Base-by-base conservation (phyloP, 2,113 vertebrate species). In the Zosterops borbonicus region DNA sequence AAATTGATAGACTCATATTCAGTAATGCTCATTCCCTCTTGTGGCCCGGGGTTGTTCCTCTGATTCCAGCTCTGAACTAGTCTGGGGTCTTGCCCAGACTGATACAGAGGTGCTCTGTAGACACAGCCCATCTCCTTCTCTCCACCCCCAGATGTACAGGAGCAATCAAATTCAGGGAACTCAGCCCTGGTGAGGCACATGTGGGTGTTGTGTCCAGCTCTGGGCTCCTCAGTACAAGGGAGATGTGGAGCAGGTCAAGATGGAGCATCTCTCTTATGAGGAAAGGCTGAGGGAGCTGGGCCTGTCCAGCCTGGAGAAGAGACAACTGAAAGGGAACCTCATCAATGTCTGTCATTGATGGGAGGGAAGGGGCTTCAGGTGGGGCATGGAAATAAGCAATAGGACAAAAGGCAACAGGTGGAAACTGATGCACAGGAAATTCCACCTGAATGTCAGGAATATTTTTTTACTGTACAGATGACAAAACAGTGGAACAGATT, bases 361-460 rank as follows among this genome's bases (percentile, higher is more conserved):
- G 33, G 27, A 44, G 31, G 14, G 17, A 59, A 14, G 20, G 5
- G 22, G 31, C 47, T 42, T 33, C 46, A 12, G 18, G 2, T 13
- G 35, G 31, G n/a, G 24, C 6, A 5, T 42, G 14, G 20, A 11
- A 23, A 42, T 19, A 33, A 29, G 23, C 8, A 46, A 12, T 1
- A 29, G 46, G 23, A 46, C n/a, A 46, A n/a, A 46, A 24, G 52
- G 16, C 18, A 52, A 17, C 2, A 6, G 37, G 39, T 0, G 0
- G 15, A 89, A 37, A 59, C 6, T 2, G 0, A 39, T n/a, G 9
- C 0, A n/a, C 24, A 39, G 52, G 69, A 46, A 67, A 4, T 60
- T 82, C 69, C 53, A 46, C 12, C 7, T n/a, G 33, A 39, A 25
- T 1, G 1, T 5, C 39, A 52, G 33, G 23, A 59, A 25, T 12